A percentile compares a stretch with the other conserved stretches of the same genome.
Evolutionary conservation across 2,888 invertebrate species (phyloP).

Genomic region (Caenorhabditis uteleia): DNA sequence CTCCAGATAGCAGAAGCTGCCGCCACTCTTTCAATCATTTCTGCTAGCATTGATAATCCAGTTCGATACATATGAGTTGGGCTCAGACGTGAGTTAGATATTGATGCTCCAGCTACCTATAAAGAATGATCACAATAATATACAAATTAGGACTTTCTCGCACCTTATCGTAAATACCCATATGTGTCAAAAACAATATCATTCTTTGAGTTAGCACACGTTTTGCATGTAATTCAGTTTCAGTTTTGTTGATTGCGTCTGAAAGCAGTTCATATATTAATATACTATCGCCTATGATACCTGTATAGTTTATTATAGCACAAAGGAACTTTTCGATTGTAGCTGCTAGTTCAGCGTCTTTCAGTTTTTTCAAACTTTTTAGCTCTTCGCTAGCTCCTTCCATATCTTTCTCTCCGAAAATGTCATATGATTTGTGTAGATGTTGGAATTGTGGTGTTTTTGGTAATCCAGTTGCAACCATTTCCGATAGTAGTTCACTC

Average conservation of each 20-base stretch:
- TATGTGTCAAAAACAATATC: constrained; percentile 27
- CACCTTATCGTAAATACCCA: constrained; percentile 23
- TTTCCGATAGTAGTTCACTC: constrained; percentile 31
- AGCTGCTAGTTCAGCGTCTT: constrained; percentile 15
- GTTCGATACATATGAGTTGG: not conserved
- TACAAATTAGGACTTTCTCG: too few relatives aligned
- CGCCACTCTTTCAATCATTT: constrained; percentile 25
- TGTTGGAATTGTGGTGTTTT: constrained; percentile 6
- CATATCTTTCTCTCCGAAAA: constrained; percentile 35
- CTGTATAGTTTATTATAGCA: constrained; percentile 33
- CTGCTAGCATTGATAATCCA: constrained; percentile 9
- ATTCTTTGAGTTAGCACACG: constrained; percentile 22
- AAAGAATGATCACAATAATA: not conserved
- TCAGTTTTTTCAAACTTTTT: constrained; percentile 4
- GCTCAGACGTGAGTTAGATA: not conserved
- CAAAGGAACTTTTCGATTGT: constrained; percentile 16
- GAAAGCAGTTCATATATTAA: not conserved
- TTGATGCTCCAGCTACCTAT: not conserved
- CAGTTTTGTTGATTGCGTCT: constrained; percentile 27
- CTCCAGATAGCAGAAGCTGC: constrained; percentile 19
- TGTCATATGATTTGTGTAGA: constrained; percentile 19
- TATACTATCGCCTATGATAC: not conserved
- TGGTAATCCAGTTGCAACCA: constrained; percentile 28
- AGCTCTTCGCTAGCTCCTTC: constrained; percentile 7
- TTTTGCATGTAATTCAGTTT: constrained; percentile 38